phyloP scores from a whole-genome alignment of 2,888 invertebrate species.

The Andrena flavipes region DNA sequence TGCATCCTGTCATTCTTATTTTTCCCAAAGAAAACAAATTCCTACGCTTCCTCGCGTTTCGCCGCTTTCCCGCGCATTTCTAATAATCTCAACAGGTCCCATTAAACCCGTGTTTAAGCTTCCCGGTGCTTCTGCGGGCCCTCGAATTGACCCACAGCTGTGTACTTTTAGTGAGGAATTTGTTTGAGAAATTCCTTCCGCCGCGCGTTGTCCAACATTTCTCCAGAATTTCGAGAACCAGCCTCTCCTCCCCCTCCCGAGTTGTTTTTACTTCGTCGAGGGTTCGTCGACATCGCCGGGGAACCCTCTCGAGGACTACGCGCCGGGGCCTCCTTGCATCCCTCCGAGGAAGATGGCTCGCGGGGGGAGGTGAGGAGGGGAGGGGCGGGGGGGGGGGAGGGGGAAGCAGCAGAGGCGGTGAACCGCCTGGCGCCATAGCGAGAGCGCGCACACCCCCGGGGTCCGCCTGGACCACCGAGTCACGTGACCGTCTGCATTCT shows the following conservation, averaged over 20 bases:
- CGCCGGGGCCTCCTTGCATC: conserved; percentile 52
- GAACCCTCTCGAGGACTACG: conserved; percentile 21
- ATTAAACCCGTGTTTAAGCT: too few species aligned
- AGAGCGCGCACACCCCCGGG: conserved; percentile 59
- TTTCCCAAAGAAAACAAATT: conserved; percentile 37
- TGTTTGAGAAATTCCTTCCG: too few species aligned
- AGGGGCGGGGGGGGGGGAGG: conserved; percentile 54
- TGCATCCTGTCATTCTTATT: conserved; percentile 49
- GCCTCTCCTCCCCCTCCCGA: background rate
- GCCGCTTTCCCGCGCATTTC: background rate
- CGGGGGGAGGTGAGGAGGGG: conserved; percentile 37
- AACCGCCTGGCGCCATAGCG: conserved; percentile 77
- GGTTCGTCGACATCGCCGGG: conserved; percentile 58
- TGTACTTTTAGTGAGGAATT: too few species aligned
- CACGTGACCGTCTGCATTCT: conserved; percentile 80
- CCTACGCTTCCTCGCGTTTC: conserved; percentile 13
- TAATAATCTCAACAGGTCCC: background rate
- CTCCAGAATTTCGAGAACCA: background rate
- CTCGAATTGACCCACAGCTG: too few species aligned
- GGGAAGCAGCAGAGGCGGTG: conserved; percentile 63
- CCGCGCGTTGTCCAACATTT: background rate
- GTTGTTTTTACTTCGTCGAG: conserved; percentile 20
- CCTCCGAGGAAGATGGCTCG: conserved; percentile 52
- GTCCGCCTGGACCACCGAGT: conserved; percentile 61
- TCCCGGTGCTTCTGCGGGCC: too few species aligned